These are phyloP conservation scores for Ceratosolen fusciceps DNA, from an alignment of 1,140 invertebrate genomes.

Conservation along the genomic window DNA sequence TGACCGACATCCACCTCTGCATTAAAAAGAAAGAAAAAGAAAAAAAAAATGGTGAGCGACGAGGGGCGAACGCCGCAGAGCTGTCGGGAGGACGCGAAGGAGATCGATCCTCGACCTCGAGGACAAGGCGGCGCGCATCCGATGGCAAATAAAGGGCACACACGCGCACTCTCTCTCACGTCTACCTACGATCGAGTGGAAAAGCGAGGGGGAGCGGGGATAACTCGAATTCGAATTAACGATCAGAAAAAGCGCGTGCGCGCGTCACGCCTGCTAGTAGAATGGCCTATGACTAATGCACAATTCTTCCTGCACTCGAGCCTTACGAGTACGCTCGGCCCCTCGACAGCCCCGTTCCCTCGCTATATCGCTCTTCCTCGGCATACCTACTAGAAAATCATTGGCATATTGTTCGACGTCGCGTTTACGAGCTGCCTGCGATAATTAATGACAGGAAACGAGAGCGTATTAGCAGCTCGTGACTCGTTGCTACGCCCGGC, in stretches of 20 bases:
- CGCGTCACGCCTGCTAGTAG: constrained; percentile 69
- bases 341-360: too few species aligned
- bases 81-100: constrained; percentile 53
- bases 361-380: not conserved
- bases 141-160: constrained; percentile 13
- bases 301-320: constrained; percentile 59
- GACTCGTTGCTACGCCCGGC: constrained; percentile 33
- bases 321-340: constrained; percentile 46
- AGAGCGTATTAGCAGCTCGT: constrained; percentile 44
- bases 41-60: constrained; percentile 61
- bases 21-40: too few species aligned
- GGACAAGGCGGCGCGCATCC: not conserved
- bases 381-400: constrained; percentile 61
- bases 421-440: constrained; percentile 44
- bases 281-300: constrained; percentile 71
- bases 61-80: constrained; percentile 49
- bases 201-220: constrained; percentile 36
- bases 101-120: constrained; percentile 25
- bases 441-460: constrained; percentile 64
- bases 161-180: not conserved
- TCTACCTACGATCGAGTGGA: not conserved
- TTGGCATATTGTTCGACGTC: constrained; percentile 64
- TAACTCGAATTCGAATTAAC: constrained; percentile 64
- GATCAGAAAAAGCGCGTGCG: constrained; percentile 61
- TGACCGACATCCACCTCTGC: constrained; percentile 53